Evolutionary conservation across 2,888 invertebrate genomes (phyloP).

Genomic region (Macrosiphum euphorbiae): DNA sequence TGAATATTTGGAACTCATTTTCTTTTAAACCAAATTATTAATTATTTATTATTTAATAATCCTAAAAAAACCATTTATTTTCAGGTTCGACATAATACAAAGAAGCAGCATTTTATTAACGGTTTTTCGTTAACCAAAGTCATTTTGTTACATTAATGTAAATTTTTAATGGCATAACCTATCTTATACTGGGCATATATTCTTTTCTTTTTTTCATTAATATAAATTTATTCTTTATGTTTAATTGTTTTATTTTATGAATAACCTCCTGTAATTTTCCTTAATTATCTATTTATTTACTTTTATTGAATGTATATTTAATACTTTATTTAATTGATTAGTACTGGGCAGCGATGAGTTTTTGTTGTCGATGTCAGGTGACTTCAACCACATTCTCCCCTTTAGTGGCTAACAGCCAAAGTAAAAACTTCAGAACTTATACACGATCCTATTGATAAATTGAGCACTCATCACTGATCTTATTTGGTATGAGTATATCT

Average conservation of each 20-base stretch:
- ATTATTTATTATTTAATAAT: background rate
- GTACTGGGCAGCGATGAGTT: background rate
- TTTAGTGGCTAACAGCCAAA: background rate
- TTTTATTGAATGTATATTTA: background rate
- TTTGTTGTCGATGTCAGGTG: background rate
- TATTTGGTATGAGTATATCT: background rate
- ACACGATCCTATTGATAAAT: background rate
- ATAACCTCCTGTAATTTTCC: background rate
- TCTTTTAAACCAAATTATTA: background rate
- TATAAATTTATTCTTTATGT: constrained; percentile 50
- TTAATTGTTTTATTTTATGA: constrained; percentile 31
- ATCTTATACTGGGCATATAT: constrained; percentile 27
- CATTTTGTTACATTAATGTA: constrained; percentile 32
- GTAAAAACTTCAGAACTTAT: background rate
- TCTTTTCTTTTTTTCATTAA: constrained; percentile 41
- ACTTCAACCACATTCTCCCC: background rate
- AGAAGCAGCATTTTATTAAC: constrained; percentile 41
- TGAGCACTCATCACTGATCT: background rate
- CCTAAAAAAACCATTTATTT: background rate
- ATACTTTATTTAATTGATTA: background rate
- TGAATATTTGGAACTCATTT: background rate
- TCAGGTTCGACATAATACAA: constrained; percentile 48
- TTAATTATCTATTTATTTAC: background rate
- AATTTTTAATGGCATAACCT: constrained; percentile 28
- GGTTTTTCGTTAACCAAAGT: constrained; percentile 41